Percentiles rank a stretch among this genome's conserved stretches.
Conservation (phyloP, 37 sponge, comb jelly and placozoan genomes). For the Eunapius fragilis region DNA sequence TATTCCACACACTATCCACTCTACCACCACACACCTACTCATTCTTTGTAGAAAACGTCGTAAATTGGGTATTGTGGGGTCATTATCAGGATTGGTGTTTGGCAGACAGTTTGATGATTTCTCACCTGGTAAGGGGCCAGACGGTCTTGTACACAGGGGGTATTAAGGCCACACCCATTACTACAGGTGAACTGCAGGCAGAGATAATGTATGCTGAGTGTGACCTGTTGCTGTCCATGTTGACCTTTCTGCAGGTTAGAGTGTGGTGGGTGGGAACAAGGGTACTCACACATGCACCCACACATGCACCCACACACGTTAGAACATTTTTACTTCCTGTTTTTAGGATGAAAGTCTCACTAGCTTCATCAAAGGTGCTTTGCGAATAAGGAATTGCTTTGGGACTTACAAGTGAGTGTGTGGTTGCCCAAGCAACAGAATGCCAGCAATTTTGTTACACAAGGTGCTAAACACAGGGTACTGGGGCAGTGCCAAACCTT, state of each 20-base stretch:
- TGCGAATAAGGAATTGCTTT: slow-evolving; percentile 61
- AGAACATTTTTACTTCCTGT: neutral
- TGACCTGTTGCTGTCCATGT: slow-evolving; percentile 62
- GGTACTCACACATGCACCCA: neutral
- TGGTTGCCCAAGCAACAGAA: neutral
- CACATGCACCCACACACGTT: too few relatives aligned
- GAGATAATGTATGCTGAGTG: slow-evolving; percentile 82
- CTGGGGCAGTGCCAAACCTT: too few relatives aligned
- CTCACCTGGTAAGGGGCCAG: slow-evolving; percentile 1
- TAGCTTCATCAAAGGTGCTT: slow-evolving; percentile 75
- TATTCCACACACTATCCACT: too few relatives aligned
- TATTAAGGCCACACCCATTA: neutral
- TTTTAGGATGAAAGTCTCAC: slow-evolving; percentile 77
- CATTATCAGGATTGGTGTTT: slow-evolving; percentile 32
- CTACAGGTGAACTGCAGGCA: slow-evolving; percentile 56
- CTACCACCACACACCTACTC: too few relatives aligned
- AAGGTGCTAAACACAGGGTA: neutral
- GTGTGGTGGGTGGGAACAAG: neutral
- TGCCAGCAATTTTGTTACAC: neutral
- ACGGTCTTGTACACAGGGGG: neutral
- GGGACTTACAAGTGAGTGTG: slow-evolving; percentile 73
- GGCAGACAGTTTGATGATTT: slow-evolving; percentile 11
- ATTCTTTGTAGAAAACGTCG: slow-evolving; percentile 6
- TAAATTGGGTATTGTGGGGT: slow-evolving; percentile 7
- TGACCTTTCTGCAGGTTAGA: slow-evolving; percentile 76